Evolutionary conservation across 2,113 vertebrate genomes (phyloP).

Genomic region (Boulengeromyrus knoepffleri): DNA sequence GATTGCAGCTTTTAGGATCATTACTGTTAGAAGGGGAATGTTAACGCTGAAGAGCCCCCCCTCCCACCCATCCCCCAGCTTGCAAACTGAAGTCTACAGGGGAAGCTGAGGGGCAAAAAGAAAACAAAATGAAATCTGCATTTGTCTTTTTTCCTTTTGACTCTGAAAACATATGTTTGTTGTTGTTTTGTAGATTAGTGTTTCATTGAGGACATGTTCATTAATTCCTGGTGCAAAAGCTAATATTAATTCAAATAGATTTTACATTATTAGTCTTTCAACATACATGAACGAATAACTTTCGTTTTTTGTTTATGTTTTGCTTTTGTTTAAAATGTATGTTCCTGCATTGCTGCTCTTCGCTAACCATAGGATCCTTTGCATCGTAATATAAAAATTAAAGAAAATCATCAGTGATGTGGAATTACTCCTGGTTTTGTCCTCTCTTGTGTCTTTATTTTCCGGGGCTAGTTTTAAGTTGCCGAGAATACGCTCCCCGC

Average conservation of each 20-base stretch:
- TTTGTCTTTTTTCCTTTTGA: background rate
- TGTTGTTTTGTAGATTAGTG: background rate
- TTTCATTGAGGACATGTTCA: background rate
- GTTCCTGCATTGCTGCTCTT: background rate
- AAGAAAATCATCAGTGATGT: background rate
- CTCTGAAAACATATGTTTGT: background rate
- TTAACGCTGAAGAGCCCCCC: constrained; percentile 55
- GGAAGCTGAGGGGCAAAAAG: constrained; percentile 17
- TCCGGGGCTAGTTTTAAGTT: background rate
- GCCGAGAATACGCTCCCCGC: background rate
- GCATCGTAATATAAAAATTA: background rate
- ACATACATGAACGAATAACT: background rate
- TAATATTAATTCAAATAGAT: background rate
- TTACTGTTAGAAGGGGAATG: constrained; percentile 68
- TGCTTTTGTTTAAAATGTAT: background rate
- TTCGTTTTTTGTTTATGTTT: background rate
- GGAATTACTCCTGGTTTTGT: background rate
- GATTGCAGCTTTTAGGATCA: constrained; percentile 73
- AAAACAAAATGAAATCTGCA: background rate
- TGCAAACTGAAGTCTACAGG: constrained; percentile 54
- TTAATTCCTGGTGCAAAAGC: background rate
- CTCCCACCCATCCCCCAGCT: constrained; percentile 40
- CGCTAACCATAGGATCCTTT: background rate
- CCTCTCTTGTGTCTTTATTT: background rate
- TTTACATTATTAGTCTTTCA: background rate